phyloP scores from a whole-genome alignment of 2,797 vertebrate species.

The Tokudaia muenninki region DNA sequence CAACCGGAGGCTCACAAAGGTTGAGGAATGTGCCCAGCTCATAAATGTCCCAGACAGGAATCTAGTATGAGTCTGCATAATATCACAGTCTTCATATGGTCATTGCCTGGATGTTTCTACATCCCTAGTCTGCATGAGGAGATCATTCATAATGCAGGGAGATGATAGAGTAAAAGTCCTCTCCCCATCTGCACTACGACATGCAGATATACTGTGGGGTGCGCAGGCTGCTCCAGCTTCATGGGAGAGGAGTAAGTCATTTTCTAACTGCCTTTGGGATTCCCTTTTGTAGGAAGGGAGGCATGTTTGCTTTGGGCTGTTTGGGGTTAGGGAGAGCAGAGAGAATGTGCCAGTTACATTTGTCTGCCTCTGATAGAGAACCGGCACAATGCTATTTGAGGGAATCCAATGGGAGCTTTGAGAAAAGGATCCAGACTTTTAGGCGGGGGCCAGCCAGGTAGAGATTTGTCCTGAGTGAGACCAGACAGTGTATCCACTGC shows the following conservation, averaged over 20 bases:
- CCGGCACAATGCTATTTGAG: neutral
- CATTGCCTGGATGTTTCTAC: neutral
- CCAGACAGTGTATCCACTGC: neutral
- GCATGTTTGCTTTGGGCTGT: neutral
- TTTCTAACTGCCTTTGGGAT: neutral
- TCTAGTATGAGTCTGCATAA: neutral
- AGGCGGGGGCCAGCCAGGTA: neutral
- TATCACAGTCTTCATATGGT: neutral
- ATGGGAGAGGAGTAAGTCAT: neutral
- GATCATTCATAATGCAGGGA: neutral
- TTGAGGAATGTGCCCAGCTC: neutral
- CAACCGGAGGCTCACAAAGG: neutral
- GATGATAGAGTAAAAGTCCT: neutral
- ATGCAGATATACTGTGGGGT: neutral
- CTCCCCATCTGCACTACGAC: neutral
- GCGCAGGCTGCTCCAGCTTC: neutral
- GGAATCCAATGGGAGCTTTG: neutral
- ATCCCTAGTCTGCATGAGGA: neutral
- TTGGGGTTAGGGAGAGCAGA: neutral
- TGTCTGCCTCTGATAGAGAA: conserved; percentile 3
- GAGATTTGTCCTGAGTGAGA: neutral
- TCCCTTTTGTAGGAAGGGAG: neutral
- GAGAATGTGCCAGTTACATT: neutral
- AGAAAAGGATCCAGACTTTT: conserved; percentile 12
- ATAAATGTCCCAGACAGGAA: neutral